Conservation (phyloP, 2,888 invertebrate species). For the Sesia bembeciformis region DNA sequence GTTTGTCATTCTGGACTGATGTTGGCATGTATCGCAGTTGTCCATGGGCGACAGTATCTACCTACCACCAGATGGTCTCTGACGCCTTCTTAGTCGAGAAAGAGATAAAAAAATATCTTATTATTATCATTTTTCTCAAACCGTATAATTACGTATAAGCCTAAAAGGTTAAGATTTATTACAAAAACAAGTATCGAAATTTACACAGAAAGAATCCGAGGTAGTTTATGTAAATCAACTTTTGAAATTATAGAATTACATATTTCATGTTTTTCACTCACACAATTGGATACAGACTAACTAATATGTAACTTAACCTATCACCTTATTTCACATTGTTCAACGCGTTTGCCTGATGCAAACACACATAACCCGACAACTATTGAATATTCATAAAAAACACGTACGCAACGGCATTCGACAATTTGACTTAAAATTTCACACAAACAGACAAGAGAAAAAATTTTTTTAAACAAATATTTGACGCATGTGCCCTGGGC, state of each 20-base stretch:
- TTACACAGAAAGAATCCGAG: not conserved
- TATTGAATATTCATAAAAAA: slow-evolving; percentile 59
- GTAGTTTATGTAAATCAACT: not conserved
- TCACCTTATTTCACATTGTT: slow-evolving; percentile 21
- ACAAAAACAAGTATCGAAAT: no score
- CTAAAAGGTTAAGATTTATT: no score
- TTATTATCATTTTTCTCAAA: no score
- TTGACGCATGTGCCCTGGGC: slow-evolving; percentile 23
- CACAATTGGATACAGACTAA: not conserved
- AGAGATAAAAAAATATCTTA: no score
- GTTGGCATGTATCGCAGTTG: no score
- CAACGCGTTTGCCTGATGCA: slow-evolving; percentile 23
- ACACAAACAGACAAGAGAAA: slow-evolving; percentile 50
- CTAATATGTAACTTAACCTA: slow-evolving; percentile 19
- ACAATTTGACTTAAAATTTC: slow-evolving; percentile 68
- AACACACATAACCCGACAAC: slow-evolving; percentile 19
- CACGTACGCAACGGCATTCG: slow-evolving; percentile 38
- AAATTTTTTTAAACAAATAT: slow-evolving; percentile 22
- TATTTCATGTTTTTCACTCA: not conserved
- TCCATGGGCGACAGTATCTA: no score
- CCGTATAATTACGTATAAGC: no score
- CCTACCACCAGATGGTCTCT: no score
- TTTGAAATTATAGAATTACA: not conserved
- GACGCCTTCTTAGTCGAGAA: no score
- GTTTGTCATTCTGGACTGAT: no score